Evolutionary conservation across 2,113 vertebrate genomes (phyloP), one percentile per base, ranked within the genome.

Genomic region (Paraplagusia blochii): DNA sequence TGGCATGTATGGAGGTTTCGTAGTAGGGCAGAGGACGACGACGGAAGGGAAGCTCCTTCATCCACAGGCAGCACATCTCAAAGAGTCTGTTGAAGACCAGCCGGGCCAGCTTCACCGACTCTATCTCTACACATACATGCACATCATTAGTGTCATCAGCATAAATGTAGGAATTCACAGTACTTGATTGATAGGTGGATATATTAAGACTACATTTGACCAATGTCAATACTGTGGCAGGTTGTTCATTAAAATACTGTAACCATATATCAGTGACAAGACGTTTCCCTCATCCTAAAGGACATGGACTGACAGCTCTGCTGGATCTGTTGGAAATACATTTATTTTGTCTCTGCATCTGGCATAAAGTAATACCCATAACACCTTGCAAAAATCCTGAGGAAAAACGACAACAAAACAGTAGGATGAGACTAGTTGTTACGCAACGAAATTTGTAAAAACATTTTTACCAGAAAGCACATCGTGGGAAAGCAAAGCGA

Each of bases 1-100:
- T 99, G 85, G 97, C 95, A 1, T 99, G 97, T 80, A 99, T 98
- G 71, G 97, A 99, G 0, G 95, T 99, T 74, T 99, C 96, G 18
- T 97, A 99, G 85, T 95, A 98, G 6, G 94, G 91, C 81, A 93
- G 92, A 3, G 93, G 92, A 17, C 94, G 94, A 5, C 90, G 92
- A 58, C 85, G 94, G 60, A 91, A 91, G 0, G 97, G 97, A 63
- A 98, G 90, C 38, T 97, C 95, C 63, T 97, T 98, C 81, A 94
- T 86, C 97, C 97, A 99, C 43, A 74, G 87, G 86, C 93, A 93
- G 90, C 95, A 96, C 51, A 90, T 91, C 58, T 96, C 94, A 1
- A 95, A 95, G 36, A 99, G 92, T 65, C 91, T 94, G 77, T 91
- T 95, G 57, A 95, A 96, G 61, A 95, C 91, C 22, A 93, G 82